Conservation (phyloP, 2,888 invertebrate species). For the Polia nebulosa region DNA sequence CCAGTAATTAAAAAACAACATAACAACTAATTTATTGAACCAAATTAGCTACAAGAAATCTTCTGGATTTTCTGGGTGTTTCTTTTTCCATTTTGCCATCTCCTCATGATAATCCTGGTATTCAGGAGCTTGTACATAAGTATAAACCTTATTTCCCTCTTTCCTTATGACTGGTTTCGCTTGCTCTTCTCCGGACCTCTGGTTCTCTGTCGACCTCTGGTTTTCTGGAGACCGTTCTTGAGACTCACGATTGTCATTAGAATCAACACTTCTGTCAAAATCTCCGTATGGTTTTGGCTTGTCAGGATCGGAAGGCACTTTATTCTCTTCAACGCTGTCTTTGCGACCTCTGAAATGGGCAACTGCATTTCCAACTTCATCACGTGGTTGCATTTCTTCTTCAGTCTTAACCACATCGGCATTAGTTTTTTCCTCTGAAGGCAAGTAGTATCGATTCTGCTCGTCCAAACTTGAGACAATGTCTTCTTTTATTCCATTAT, state of each 20-base stretch:
- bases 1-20: neutral
- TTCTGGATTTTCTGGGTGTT: constrained; percentile 25
- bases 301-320: neutral
- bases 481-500: neutral
- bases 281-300: neutral
- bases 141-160: constrained; percentile 66
- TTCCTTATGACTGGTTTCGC: constrained; percentile 39
- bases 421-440: neutral
- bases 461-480: neutral
- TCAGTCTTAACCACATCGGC: neutral
- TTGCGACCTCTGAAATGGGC: neutral
- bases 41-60: constrained; percentile 31
- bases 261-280: neutral
- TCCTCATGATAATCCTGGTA: constrained; percentile 73
- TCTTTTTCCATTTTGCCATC: constrained; percentile 52
- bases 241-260: neutral
- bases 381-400: neutral
- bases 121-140: constrained; percentile 65
- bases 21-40: neutral
- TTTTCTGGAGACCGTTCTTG: neutral
- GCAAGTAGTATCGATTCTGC: neutral
- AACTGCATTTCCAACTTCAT: neutral
- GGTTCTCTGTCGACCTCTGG: neutral
- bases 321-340: neutral
- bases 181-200: neutral